A percentile compares a stretch with the other conserved stretches of the same genome.
Conservation (phyloP, 2,113 vertebrate species). For the Chaenocephalus aceratus region DNA sequence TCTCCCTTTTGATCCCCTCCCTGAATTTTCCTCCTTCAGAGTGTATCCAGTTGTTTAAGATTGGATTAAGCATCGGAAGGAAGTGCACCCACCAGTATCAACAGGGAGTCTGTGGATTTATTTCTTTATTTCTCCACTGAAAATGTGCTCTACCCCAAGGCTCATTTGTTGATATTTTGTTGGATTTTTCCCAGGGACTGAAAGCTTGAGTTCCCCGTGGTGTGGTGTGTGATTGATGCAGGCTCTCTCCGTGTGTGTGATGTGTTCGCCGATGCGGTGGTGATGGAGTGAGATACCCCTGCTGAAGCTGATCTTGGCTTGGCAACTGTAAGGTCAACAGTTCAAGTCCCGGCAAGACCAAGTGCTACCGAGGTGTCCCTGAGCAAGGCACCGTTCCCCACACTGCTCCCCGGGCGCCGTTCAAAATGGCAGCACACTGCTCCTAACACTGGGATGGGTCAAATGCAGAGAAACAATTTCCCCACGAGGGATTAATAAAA, state of each 20-base stretch:
- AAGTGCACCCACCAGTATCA: constrained; percentile 19
- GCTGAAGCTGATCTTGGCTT: constrained; percentile 55
- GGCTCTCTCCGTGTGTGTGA: constrained; percentile 49
- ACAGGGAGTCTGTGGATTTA: constrained; percentile 17
- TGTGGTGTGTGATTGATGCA: constrained; percentile 71
- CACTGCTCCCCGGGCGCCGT: too few relatives aligned
- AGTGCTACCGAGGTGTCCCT: too few relatives aligned
- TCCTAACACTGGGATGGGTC: too few relatives aligned
- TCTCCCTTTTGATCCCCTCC: constrained; percentile 9
- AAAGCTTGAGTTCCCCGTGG: constrained; percentile 49
- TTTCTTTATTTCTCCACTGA: constrained; percentile 30
- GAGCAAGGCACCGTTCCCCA: too few relatives aligned
- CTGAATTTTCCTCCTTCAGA: constrained; percentile 14
- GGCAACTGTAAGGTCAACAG: too few relatives aligned
- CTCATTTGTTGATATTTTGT: constrained; percentile 71
- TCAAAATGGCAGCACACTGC: too few relatives aligned
- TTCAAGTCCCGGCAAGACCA: too few relatives aligned
- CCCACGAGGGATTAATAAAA: too few relatives aligned
- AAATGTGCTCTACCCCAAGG: constrained; percentile 44
- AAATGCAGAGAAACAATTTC: too few relatives aligned
- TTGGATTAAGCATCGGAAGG: constrained; percentile 9
- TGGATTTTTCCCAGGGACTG: constrained; percentile 53
- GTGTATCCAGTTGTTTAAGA: constrained; percentile 26
- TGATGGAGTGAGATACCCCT: constrained; percentile 71
- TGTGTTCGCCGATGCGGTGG: constrained; percentile 69